phyloP scores from a whole-genome alignment of 30 jellyfish, hydroid and myxozoan species.

The Hydra vulgaris region DNA sequence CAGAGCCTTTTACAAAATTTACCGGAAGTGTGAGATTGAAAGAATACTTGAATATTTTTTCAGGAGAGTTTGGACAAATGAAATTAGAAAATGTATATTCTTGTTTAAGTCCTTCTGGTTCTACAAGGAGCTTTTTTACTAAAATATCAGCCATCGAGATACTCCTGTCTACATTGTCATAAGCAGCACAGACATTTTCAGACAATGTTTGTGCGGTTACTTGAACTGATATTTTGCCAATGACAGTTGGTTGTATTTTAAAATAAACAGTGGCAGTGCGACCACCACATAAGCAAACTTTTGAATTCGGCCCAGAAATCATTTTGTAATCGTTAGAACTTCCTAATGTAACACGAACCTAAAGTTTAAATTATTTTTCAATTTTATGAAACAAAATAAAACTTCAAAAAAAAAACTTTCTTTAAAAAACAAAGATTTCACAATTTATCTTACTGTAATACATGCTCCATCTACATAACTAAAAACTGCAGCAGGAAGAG shows the following conservation, averaged over 20 bases:
- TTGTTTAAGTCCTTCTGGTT: constrained; percentile 91
- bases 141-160: constrained; percentile 51
- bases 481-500: constrained; percentile 76
- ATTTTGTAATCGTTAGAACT: constrained; percentile 30
- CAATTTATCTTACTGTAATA: constrained; percentile 49
- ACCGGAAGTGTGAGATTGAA: constrained; percentile 39
- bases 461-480: constrained; percentile 54
- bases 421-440: no score
- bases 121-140: constrained; percentile 51
- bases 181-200: constrained; percentile 45
- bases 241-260: constrained; percentile 37
- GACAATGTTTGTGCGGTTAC: constrained; percentile 58
- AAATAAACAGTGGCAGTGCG: constrained; percentile 62
- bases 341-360: constrained; percentile 57
- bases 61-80: constrained; percentile 49
- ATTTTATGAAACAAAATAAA: not conserved
- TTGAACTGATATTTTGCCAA: constrained; percentile 65
- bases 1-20: constrained; percentile 50
- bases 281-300: constrained; percentile 62
- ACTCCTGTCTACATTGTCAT: constrained; percentile 13
- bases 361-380: not conserved
- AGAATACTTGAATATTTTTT: constrained; percentile 13
- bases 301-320: constrained; percentile 33
- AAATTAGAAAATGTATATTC: constrained; percentile 59
- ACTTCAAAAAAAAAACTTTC: not conserved